Evolutionary conservation across 1,140 invertebrate species (phyloP).

Genomic region (Ceratina japonica): DNA sequence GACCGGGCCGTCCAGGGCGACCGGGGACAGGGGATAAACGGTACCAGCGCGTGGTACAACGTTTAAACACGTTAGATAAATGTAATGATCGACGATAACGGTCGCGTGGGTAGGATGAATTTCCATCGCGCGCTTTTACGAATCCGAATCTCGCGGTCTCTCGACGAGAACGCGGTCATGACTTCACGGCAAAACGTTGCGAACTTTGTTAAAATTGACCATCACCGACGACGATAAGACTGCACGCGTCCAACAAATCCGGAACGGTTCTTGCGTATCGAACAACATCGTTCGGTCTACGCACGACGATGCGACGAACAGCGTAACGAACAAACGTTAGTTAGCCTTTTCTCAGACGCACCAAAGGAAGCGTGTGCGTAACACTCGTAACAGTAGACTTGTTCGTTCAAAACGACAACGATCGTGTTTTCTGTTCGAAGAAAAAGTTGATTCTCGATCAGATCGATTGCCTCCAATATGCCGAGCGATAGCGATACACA

Average conservation of each 20-base stretch:
- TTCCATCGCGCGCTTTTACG: not conserved
- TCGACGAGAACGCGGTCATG: not conserved
- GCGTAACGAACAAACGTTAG: not conserved
- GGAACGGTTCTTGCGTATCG: too few relatives aligned
- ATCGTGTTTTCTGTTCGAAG: not conserved
- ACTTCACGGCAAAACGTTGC: not conserved
- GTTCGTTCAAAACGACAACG: too few relatives aligned
- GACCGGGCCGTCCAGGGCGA: too few relatives aligned
- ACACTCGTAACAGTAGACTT: too few relatives aligned
- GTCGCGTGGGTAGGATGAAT: too few relatives aligned
- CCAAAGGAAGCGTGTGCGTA: too few relatives aligned
- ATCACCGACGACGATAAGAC: conserved; percentile 1
- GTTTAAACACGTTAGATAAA: not conserved
- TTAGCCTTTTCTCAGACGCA: too few relatives aligned
- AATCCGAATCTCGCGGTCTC: not conserved
- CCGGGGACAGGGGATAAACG: too few relatives aligned
- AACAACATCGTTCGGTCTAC: not conserved
- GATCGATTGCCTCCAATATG: conserved; percentile 22
- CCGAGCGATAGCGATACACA: conserved; percentile 37
- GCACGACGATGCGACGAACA: too few relatives aligned
- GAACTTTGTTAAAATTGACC: conserved; percentile 26
- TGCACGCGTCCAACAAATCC: not conserved
- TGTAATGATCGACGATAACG: not conserved
- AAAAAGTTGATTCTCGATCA: conserved; percentile 8
- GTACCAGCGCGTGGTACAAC: too few relatives aligned